These are phyloP conservation scores for Alosa alosa DNA, from an alignment of 2,113 vertebrate genomes.

Conservation along the genomic window DNA sequence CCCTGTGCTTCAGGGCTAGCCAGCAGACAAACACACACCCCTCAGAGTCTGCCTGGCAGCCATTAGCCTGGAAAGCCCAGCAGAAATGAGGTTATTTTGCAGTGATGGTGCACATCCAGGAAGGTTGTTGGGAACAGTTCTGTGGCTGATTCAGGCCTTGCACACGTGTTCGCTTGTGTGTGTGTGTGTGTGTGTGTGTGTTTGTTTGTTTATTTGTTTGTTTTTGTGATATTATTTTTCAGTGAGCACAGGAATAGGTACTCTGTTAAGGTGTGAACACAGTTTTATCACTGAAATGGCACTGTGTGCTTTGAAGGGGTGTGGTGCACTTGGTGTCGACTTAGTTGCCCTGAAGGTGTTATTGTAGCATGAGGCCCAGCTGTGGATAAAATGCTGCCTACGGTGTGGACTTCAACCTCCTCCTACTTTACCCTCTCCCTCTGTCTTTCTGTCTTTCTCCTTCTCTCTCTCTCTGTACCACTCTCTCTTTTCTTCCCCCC, in stretches of 20 bases:
- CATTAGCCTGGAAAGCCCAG: background rate
- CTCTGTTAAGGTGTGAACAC: background rate
- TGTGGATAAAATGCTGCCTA: background rate
- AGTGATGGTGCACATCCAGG: background rate
- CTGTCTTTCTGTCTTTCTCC: too few species aligned
- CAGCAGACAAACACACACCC: background rate
- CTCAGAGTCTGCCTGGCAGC: background rate
- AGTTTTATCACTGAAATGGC: background rate
- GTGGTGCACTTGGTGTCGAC: background rate
- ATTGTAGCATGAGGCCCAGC: background rate
- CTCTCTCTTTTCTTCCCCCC: too few species aligned
- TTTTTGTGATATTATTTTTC: background rate
- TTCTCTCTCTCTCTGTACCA: too few species aligned
- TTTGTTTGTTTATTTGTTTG: background rate
- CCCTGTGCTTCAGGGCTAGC: background rate
- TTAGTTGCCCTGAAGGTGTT: background rate
- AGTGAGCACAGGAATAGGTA: background rate
- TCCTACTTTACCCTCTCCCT: background rate
- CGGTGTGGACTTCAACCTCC: background rate
- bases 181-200: constrained; percentile 8
- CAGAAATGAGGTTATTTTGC: background rate
- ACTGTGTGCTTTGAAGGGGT: background rate
- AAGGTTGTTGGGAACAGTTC: background rate
- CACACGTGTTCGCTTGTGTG: background rate
- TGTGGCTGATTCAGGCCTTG: background rate